Percentiles rank a stretch among this genome's conserved stretches.
Conservation (phyloP, 2,113 vertebrate species). For the Crotophaga sulcirostris region DNA sequence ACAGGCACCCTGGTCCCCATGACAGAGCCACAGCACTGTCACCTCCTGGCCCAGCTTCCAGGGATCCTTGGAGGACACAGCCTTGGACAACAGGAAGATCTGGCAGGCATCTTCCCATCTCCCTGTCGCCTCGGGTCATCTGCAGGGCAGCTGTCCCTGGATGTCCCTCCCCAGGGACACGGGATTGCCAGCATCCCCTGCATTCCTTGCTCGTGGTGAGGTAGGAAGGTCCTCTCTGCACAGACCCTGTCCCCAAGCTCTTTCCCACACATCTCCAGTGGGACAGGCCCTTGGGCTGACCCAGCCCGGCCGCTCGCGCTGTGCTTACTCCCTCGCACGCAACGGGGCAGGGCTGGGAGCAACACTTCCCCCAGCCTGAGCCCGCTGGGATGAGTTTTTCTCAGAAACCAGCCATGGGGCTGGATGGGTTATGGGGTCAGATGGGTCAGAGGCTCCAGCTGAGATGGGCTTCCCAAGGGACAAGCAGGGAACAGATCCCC, state of each 20-base stretch:
- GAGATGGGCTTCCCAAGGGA: background rate
- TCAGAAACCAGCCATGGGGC: background rate
- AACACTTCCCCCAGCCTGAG: background rate
- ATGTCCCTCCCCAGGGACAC: accelerated
- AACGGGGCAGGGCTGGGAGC: background rate
- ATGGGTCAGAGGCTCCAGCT: background rate
- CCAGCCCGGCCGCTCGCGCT: background rate
- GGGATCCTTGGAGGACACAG: background rate
- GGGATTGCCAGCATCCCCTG: background rate
- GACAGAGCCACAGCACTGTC: background rate
- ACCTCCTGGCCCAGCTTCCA: background rate
- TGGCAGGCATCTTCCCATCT: background rate
- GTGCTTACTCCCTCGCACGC: background rate
- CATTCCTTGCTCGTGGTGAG: background rate
- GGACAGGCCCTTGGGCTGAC: background rate
- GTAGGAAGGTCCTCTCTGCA: accelerated
- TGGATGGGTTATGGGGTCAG: background rate
- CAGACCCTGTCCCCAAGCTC: background rate
- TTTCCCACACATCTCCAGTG: background rate
- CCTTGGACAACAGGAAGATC: background rate
- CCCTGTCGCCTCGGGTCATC: background rate
- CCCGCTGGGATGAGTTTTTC: background rate
- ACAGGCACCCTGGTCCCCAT: background rate
- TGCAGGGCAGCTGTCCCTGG: background rate
- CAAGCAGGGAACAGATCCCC: background rate